Evolutionary conservation across 2,113 vertebrate genomes (phyloP).

Genomic region (Tylochromis polylepis): DNA sequence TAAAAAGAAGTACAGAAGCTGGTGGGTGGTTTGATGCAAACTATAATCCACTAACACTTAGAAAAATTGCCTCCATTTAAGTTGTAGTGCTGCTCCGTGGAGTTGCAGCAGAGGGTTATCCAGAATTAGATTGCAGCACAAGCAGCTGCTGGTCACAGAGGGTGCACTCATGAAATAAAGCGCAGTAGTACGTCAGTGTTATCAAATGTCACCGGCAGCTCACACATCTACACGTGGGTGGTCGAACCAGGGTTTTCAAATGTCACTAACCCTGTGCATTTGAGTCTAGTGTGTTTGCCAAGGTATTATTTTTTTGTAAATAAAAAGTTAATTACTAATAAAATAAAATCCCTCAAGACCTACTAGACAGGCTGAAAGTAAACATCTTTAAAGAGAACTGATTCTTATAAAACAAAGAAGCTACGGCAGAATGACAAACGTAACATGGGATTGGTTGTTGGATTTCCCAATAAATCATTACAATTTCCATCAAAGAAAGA

Average conservation of each 20-base stretch:
- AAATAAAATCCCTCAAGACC: neutral
- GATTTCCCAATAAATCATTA: neutral
- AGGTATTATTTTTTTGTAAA: neutral
- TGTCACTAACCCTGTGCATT: neutral
- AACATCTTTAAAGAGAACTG: neutral
- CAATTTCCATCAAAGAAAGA: neutral
- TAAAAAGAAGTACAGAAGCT: neutral
- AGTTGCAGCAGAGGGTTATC: neutral
- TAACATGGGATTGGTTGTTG: neutral
- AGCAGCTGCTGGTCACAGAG: neutral
- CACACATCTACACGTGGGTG: neutral
- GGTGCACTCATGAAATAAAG: neutral
- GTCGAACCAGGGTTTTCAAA: neutral
- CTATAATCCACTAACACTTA: neutral
- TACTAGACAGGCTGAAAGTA: neutral
- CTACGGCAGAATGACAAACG: no score
- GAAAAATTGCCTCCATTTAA: neutral
- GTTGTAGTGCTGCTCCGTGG: neutral
- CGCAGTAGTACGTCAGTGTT: neutral
- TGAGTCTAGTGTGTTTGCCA: neutral
- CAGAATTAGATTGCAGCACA: slow-evolving; percentile 14
- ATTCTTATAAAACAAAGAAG: no score
- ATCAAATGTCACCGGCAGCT: slow-evolving; percentile 14
- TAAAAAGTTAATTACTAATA: neutral
- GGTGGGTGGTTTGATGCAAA: neutral